These are phyloP conservation scores for Trachelus troglodyta DNA, from an alignment of 2,888 invertebrate genomes.

Conservation along the genomic window DNA sequence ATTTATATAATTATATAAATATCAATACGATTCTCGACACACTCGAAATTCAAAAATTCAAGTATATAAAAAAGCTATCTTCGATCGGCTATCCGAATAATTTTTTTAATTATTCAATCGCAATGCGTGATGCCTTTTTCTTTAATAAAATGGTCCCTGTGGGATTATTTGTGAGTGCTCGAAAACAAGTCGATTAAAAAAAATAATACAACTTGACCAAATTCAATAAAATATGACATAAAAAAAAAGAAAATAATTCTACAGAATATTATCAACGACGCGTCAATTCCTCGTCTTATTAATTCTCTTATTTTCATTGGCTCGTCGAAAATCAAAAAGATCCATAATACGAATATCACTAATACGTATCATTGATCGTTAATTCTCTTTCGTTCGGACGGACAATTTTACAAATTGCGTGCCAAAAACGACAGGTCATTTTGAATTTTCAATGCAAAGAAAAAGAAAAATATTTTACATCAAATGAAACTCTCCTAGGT, in stretches of 20 bases:
- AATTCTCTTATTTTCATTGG: not conserved
- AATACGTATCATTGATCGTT: not conserved
- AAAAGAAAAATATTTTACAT: not conserved
- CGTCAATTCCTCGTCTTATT: not conserved
- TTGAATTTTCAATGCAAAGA: not conserved
- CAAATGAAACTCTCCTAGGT: not conserved
- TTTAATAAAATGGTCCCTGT: conserved; percentile 47
- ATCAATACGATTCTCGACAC: conserved; percentile 3
- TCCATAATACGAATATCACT: too few species aligned
- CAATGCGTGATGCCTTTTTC: conserved; percentile 1
- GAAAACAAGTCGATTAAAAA: not conserved
- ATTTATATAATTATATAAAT: not conserved
- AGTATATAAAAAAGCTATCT: conserved; percentile 28
- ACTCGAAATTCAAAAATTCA: conserved; percentile 1
- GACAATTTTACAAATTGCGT: not conserved
- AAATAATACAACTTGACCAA: not conserved
- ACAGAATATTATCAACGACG: not conserved
- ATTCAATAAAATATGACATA: not conserved
- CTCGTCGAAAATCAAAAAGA: not conserved
- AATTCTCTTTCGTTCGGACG: not conserved
- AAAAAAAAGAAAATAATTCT: not conserved
- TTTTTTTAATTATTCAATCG: conserved; percentile 27
- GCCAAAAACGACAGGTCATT: not conserved
- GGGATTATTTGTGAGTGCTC: conserved; percentile 38
- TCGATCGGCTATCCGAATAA: conserved; percentile 23